Evolutionary conservation across 1,140 invertebrate genomes (phyloP).

Genomic region (Manduca sexta): DNA sequence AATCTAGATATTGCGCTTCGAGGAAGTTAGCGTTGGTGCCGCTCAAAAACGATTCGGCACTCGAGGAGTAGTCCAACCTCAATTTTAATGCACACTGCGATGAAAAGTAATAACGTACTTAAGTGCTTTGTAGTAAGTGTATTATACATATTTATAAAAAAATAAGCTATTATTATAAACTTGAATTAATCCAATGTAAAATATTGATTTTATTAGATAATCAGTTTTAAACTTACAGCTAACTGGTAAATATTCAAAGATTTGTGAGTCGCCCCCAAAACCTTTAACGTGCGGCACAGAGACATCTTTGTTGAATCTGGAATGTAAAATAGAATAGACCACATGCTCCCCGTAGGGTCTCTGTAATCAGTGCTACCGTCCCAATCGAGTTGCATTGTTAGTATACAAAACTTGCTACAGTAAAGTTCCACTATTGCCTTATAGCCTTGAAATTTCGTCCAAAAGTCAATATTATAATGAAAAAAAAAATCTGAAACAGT

Average conservation of each 20-base stretch:
- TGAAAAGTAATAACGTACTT: neutral
- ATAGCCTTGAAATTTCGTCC: too few species aligned
- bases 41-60: slow-evolving; percentile 49
- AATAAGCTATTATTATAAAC: neutral
- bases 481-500: too few species aligned
- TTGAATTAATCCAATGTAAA: neutral
- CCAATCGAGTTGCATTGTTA: too few species aligned
- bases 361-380: too few species aligned
- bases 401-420: too few species aligned
- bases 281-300: neutral
- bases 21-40: slow-evolving; percentile 56
- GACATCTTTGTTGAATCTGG: neutral
- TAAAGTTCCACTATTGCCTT: too few species aligned
- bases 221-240: slow-evolving; percentile 4
- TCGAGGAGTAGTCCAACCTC: slow-evolving; percentile 22
- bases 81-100: neutral
- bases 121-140: neutral
- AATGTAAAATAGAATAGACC: neutral
- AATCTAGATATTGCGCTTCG: slow-evolving; percentile 57
- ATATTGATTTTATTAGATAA: neutral
- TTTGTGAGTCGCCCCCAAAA: neutral
- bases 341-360: too few species aligned
- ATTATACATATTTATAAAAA: neutral
- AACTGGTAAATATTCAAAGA: neutral
- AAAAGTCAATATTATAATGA: too few species aligned